Conservation (phyloP, 2,888 invertebrate genomes). For the Caenorhabditis zanzibari region DNA sequence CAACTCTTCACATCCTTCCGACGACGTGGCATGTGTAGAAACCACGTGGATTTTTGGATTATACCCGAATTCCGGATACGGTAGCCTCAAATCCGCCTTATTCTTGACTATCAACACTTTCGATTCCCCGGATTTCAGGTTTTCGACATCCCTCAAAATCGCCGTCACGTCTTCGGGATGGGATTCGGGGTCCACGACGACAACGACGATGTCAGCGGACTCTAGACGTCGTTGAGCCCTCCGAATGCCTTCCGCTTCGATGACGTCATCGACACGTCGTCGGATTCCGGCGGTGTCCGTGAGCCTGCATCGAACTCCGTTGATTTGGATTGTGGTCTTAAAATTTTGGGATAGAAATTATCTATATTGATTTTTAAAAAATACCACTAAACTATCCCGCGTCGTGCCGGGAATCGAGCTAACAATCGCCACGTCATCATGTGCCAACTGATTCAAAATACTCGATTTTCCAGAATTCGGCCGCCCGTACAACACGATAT, state of each 20-base stretch:
- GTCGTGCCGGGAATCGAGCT: conserved; percentile 92
- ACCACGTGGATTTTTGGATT: neutral
- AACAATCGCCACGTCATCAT: conserved; percentile 90
- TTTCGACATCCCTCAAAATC: conserved; percentile 55
- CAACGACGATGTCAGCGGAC: conserved; percentile 74
- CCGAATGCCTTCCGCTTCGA: conserved; percentile 90
- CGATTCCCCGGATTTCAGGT: conserved; percentile 25
- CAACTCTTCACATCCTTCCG: conserved; percentile 48
- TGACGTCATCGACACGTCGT: conserved; percentile 84
- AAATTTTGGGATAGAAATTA: neutral
- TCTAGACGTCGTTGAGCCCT: conserved; percentile 85
- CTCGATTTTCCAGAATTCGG: conserved; percentile 95
- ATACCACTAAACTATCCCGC: conserved; percentile 88
- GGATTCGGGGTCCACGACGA: conserved; percentile 72
- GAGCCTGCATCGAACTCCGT: conserved; percentile 89
- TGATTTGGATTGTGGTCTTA: conserved; percentile 87
- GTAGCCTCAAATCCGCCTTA: conserved; percentile 49
- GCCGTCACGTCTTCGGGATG: conserved; percentile 52
- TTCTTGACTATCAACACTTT: conserved; percentile 85
- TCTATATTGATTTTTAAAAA: too few relatives aligned
- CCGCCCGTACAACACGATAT: conserved; percentile 87
- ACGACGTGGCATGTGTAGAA: conserved; percentile 33
- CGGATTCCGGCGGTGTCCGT: conserved; percentile 92
- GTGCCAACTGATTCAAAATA: conserved; percentile 89
- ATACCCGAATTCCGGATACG: conserved; percentile 14